These are phyloP conservation scores for Panthera leo DNA, from an alignment of 2,113 vertebrate species.

Conservation along the genomic window DNA sequence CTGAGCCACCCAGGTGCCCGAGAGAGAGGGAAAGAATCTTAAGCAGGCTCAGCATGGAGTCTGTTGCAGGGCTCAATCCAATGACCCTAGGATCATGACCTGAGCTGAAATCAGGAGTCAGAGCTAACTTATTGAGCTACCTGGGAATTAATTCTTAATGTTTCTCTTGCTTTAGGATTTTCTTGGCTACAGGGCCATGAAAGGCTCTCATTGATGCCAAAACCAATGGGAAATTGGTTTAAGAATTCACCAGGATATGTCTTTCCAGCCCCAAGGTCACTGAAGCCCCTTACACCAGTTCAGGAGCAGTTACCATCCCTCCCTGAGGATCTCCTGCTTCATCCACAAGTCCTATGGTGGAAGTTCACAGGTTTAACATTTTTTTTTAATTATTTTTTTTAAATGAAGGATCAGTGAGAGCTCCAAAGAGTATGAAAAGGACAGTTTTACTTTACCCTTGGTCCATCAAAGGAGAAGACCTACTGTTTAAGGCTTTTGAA, in stretches of 20 bases:
- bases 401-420: background rate
- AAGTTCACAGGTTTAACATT: background rate
- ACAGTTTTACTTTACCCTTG: background rate
- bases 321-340: background rate
- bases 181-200: background rate
- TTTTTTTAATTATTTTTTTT: background rate
- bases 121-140: background rate
- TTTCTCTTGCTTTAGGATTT: conserved; percentile 32
- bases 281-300: background rate
- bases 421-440: background rate
- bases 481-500: background rate
- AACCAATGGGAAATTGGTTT: background rate
- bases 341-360: background rate
- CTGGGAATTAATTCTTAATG: background rate
- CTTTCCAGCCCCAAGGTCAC: background rate
- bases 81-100: background rate
- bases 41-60: background rate
- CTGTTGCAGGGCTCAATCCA: background rate
- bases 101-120: background rate
- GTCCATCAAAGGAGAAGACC: background rate
- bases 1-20: too few relatives aligned
- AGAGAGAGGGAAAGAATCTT: background rate
- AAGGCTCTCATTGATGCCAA: background rate
- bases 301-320: too few relatives aligned
- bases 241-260: background rate